Evolutionary conservation across 1,140 invertebrate species (phyloP).

Genomic region (Drosophila asahinai): DNA sequence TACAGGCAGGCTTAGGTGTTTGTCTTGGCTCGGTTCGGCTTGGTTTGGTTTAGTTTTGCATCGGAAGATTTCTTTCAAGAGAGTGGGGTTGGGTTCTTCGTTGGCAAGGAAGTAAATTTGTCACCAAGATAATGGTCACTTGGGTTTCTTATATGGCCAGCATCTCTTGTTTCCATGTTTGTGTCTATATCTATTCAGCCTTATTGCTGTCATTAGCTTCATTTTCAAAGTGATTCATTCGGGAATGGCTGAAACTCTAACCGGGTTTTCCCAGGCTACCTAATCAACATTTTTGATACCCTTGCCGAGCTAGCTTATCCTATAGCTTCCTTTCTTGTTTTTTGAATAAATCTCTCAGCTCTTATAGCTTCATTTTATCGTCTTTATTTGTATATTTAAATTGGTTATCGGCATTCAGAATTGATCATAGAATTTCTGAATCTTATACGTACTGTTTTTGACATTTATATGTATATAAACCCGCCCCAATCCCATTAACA

Average conservation of each 20-base stretch:
- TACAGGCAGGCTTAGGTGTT: slow-evolving; percentile 60
- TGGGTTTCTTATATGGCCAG: slow-evolving; percentile 7
- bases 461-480: background rate
- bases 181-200: slow-evolving; percentile 5
- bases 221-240: slow-evolving; percentile 12
- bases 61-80: slow-evolving; percentile 54
- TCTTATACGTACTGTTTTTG: slow-evolving; percentile 17
- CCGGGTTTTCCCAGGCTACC: background rate
- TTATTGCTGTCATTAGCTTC: background rate
- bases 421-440: background rate
- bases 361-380: background rate
- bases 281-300: no score
- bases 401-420: background rate
- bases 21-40: slow-evolving; percentile 42
- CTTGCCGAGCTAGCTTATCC: no score
- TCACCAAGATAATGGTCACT: slow-evolving; percentile 23
- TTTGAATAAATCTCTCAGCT: background rate
- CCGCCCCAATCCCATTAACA: slow-evolving; percentile 10
- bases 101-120: slow-evolving; percentile 20
- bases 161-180: background rate
- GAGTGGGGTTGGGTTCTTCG: slow-evolving; percentile 6
- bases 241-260: background rate
- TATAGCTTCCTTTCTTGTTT: no score
- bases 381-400: background rate
- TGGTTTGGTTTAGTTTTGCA: slow-evolving; percentile 36